phyloP scores from a whole-genome alignment of 2,888 invertebrate species.

The Ashinkailepas kermadecensis region DNA sequence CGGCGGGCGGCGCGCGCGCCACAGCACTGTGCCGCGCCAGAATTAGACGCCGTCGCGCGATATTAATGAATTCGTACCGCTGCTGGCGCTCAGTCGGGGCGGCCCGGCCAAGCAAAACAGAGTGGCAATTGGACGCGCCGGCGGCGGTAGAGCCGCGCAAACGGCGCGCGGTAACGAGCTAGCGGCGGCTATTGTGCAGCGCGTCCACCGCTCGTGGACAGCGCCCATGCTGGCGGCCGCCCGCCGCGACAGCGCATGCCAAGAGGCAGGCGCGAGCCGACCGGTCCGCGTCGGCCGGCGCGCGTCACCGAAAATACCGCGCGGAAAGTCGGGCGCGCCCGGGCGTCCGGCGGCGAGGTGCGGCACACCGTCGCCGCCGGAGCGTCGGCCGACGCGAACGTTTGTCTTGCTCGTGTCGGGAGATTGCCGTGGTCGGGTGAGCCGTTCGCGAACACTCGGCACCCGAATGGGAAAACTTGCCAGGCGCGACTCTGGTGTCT shows the following conservation, averaged over 20 bases:
- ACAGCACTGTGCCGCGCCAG: neutral
- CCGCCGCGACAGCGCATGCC: neutral
- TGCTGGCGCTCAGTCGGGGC: neutral
- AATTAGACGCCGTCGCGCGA: neutral
- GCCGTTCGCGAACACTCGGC: neutral
- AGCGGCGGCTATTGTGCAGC: neutral
- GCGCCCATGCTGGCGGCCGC: neutral
- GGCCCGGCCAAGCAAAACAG: neutral
- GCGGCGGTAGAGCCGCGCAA: neutral
- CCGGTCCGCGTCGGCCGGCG: neutral
- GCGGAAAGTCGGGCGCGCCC: neutral
- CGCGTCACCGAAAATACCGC: neutral
- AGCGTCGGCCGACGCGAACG: neutral
- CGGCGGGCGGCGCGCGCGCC: neutral
- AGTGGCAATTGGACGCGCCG: neutral
- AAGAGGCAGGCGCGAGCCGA: neutral
- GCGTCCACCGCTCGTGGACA: too few relatives aligned
- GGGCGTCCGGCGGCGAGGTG: neutral
- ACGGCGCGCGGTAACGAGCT: neutral
- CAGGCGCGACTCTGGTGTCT: too few relatives aligned
- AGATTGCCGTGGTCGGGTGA: neutral
- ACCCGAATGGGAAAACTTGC: too few relatives aligned
- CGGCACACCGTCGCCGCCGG: neutral
- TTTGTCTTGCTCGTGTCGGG: neutral
- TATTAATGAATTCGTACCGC: conserved; percentile 1